Evolutionary conservation across 2,888 invertebrate genomes (phyloP).

Genomic region (Protonemura montana): DNA sequence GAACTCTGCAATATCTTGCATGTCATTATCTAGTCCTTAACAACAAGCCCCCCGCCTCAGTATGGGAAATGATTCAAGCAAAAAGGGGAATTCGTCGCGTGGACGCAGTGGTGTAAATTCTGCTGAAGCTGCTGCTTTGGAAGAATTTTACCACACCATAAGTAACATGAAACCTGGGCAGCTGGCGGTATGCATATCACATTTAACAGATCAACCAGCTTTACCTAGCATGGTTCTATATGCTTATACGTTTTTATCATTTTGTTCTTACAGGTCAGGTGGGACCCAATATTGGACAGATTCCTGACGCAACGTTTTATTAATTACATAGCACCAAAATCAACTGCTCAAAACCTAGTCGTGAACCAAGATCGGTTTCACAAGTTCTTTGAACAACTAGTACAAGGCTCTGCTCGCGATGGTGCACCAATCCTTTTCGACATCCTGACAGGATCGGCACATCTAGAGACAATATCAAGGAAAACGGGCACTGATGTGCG

Average conservation of each 20-base stretch:
- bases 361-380: conserved; percentile 25
- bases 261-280: background rate
- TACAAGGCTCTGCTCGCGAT: conserved; percentile 37
- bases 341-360: background rate
- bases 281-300: conserved; percentile 9
- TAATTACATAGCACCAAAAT: background rate
- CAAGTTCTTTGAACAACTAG: conserved; percentile 38
- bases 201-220: too few relatives aligned
- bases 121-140: background rate
- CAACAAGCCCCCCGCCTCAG: background rate
- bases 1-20: background rate
- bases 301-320: background rate
- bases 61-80: background rate
- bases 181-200: background rate
- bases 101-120: background rate
- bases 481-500: background rate
- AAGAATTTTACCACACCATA: background rate
- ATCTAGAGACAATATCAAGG: background rate
- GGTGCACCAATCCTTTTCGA: background rate
- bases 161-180: background rate
- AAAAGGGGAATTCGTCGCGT: background rate
- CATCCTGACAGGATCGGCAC: background rate
- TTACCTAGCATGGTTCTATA: background rate
- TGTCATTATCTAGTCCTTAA: background rate
- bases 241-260: background rate